Percentiles rank a stretch among this genome's conserved stretches.
These are phyloP conservation scores for Zygaena filipendulae DNA, from an alignment of 2,888 invertebrate species.

Conservation along the genomic window DNA sequence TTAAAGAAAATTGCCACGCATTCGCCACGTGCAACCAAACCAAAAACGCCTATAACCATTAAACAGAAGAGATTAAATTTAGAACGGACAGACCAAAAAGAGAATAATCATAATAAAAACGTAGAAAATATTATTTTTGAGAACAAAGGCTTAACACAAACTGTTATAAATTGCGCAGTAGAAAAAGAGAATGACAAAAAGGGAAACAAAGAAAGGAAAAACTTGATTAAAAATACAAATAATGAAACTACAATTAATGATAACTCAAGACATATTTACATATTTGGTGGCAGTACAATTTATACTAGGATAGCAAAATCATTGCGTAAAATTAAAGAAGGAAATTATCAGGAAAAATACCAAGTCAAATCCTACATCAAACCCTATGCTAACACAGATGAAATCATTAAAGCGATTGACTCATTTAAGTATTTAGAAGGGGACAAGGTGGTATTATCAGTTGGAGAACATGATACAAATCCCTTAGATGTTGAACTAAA, in stretches of 20 bases:
- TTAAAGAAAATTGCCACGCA: neutral
- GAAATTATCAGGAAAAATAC: constrained; percentile 2
- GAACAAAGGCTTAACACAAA: neutral
- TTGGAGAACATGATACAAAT: neutral
- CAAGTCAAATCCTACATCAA: constrained; percentile 1
- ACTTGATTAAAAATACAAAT: neutral
- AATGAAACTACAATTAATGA: neutral
- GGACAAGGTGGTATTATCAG: neutral
- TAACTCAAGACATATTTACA: too few relatives aligned
- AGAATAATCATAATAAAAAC: neutral
- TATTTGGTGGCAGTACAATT: too few relatives aligned
- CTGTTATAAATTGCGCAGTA: neutral
- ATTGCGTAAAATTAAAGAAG: too few relatives aligned
- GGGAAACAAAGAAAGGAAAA: neutral
- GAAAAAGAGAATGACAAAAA: neutral
- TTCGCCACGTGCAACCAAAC: too few relatives aligned
- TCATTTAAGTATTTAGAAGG: neutral
- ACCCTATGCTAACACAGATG: constrained; percentile 2
- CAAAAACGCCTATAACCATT: too few relatives aligned
- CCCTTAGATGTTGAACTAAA: neutral
- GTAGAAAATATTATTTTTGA: neutral
- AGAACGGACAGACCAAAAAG: neutral
- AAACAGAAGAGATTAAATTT: neutral
- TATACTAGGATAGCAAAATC: neutral
- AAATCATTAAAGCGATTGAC: constrained; percentile 1